phyloP scores from a whole-genome alignment of 1,140 invertebrate genomes.

The Temnothorax curvispinosus region DNA sequence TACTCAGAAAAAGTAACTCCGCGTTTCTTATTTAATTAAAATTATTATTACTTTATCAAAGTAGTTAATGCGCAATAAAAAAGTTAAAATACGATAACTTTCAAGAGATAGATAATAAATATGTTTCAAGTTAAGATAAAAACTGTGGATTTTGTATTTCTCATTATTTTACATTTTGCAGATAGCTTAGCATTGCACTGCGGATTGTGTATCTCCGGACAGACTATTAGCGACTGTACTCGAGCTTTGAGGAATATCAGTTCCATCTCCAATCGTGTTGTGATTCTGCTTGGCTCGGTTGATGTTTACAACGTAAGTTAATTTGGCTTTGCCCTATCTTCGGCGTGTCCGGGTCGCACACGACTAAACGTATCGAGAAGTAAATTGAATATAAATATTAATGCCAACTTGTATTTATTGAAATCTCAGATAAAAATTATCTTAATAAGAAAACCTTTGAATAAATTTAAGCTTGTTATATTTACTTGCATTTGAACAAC shows the following conservation, averaged over 20 bases:
- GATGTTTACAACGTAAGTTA: slow-evolving; percentile 70
- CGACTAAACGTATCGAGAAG: neutral
- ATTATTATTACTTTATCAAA: neutral
- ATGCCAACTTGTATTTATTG: neutral
- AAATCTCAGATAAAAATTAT: neutral
- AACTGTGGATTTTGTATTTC: neutral
- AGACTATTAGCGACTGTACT: slow-evolving; percentile 67
- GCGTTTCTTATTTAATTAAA: neutral
- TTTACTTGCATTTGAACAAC: neutral
- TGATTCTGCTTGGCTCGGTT: slow-evolving; percentile 70
- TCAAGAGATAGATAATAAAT: neutral
- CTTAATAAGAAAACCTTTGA: neutral
- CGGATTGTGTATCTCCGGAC: slow-evolving; percentile 71
- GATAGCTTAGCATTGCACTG: slow-evolving; percentile 59
- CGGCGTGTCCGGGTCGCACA: neutral
- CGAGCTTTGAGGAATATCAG: slow-evolving; percentile 50
- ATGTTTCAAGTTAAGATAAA: neutral
- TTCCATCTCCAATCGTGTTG: slow-evolving; percentile 65
- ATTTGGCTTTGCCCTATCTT: neutral
- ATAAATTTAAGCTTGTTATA: neutral
- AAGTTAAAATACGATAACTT: neutral
- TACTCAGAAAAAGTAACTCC: neutral
- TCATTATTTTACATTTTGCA: slow-evolving; percentile 27
- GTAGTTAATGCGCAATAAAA: neutral
- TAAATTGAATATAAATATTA: neutral